phyloP scores from a whole-genome alignment of 2,888 invertebrate genomes.

The Lissocephala sabroskyi region DNA sequence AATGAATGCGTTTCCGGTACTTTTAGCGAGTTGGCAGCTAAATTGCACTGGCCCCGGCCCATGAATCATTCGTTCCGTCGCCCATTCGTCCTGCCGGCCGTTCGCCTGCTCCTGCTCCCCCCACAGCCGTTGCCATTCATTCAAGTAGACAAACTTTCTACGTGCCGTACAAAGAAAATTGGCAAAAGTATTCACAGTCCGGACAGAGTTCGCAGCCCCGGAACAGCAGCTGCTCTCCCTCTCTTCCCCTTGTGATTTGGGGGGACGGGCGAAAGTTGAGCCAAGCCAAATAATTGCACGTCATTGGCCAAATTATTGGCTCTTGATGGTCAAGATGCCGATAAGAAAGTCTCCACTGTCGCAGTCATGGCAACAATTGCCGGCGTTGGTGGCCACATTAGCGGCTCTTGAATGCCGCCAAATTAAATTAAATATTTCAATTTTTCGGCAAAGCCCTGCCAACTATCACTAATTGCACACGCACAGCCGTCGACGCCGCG shows the following conservation, averaged over 20 bases:
- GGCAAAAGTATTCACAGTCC: slow-evolving; percentile 20
- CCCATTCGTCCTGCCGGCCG: too few relatives aligned
- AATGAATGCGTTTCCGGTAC: slow-evolving; percentile 61
- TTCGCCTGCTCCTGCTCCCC: too few relatives aligned
- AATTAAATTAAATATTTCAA: slow-evolving; percentile 45
- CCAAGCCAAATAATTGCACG: slow-evolving; percentile 55
- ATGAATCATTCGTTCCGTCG: slow-evolving; percentile 60
- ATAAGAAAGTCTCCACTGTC: too few relatives aligned
- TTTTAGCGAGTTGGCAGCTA: slow-evolving; percentile 60
- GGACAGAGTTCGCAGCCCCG: too few relatives aligned
- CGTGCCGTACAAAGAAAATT: slow-evolving; percentile 42
- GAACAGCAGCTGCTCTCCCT: too few relatives aligned
- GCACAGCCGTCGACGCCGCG: slow-evolving; percentile 5
- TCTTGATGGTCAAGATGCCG: slow-evolving; percentile 1
- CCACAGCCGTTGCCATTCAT: slow-evolving; percentile 31
- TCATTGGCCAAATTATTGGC: slow-evolving; percentile 58
- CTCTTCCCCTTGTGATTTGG: not conserved
- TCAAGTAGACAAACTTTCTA: slow-evolving; percentile 53
- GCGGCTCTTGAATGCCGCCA: not conserved
- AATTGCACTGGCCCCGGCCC: slow-evolving; percentile 48
- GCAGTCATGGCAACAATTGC: not conserved
- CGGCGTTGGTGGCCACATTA: not conserved
- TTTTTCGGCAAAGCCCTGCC: slow-evolving; percentile 26
- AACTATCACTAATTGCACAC: slow-evolving; percentile 42
- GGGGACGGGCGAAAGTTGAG: slow-evolving; percentile 41